Conservation (phyloP, 2,797 vertebrate species). For the Myripristis murdjan region DNA sequence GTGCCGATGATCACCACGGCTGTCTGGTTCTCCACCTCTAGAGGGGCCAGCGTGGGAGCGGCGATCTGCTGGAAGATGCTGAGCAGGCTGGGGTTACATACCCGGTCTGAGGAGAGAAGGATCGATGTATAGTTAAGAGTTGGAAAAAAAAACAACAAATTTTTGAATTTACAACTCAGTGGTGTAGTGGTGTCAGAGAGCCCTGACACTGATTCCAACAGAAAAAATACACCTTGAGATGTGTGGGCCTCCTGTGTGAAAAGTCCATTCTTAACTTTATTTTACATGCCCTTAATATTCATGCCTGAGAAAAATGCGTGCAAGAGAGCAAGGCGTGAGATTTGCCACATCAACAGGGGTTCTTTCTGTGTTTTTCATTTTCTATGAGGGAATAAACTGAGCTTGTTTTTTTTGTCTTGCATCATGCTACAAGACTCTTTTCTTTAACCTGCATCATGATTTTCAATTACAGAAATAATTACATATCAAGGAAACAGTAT, state of each 20-base stretch:
- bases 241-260: background rate
- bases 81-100: slow-evolving; percentile 92
- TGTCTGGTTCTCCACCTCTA: slow-evolving; percentile 84
- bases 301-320: background rate
- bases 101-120: slow-evolving; percentile 82
- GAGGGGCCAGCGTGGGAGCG: slow-evolving; percentile 78
- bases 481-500: background rate
- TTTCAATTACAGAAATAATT: too few relatives aligned
- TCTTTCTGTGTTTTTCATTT: too few relatives aligned
- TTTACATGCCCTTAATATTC: background rate
- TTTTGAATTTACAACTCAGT: background rate
- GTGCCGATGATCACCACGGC: slow-evolving; percentile 66
- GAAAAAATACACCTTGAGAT: background rate
- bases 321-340: background rate
- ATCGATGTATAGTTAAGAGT: background rate
- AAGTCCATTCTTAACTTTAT: background rate
- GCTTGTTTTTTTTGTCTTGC: too few relatives aligned
- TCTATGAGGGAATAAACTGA: background rate
- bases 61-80: slow-evolving; percentile 88
- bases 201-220: background rate
- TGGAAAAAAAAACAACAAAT: too few relatives aligned
- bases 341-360: background rate
- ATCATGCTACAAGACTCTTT: too few relatives aligned
- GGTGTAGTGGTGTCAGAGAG: too few relatives aligned
- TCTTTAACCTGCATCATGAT: too few relatives aligned